Evolutionary conservation across 2,797 vertebrate species (phyloP).

Genomic region (Podarcis siculus): DNA sequence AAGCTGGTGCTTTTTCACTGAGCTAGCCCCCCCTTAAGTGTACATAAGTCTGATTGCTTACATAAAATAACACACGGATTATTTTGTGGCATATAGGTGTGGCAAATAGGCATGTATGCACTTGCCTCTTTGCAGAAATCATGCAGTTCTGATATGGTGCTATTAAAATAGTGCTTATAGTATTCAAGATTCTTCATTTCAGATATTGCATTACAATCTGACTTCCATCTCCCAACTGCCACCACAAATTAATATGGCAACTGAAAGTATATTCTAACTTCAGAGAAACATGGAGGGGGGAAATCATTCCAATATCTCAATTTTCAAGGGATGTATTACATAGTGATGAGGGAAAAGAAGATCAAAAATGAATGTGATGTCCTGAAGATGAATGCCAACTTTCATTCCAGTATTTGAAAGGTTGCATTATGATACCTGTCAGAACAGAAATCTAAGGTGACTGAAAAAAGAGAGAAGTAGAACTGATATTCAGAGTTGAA

Average conservation of each 20-base stretch:
- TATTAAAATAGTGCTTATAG: background rate
- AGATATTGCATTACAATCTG: background rate
- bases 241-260: background rate
- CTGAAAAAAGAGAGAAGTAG: background rate
- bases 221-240: background rate
- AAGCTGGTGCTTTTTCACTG: too few species aligned
- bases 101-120: background rate
- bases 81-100: too few species aligned
- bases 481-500: background rate
- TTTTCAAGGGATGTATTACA: background rate
- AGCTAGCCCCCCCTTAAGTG: background rate
- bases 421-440: background rate
- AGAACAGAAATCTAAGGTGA: too few species aligned
- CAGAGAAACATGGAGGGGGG: background rate
- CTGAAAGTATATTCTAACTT: background rate
- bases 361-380: background rate
- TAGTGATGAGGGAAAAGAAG: background rate
- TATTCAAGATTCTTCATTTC: background rate
- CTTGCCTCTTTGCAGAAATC: background rate
- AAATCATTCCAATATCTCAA: background rate
- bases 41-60: background rate
- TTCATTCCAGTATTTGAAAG: background rate
- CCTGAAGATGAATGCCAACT: background rate
- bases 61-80: background rate
- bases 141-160: background rate